phyloP scores from a whole-genome alignment of 2,888 invertebrate genomes.

The Agonopterix alstromeriana region DNA sequence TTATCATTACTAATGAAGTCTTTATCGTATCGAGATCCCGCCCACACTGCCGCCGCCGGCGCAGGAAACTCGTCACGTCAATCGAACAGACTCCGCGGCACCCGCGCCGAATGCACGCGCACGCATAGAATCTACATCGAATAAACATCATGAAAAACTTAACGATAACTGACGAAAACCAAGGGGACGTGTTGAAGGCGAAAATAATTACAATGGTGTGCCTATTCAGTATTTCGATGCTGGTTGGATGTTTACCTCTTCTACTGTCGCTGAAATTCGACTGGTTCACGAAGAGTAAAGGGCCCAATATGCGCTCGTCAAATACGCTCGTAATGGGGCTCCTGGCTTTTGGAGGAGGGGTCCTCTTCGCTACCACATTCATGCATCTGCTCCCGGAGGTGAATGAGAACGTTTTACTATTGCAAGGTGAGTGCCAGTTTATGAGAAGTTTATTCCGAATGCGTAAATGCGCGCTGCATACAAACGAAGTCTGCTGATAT shows the following conservation, averaged over 20 bases:
- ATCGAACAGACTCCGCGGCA: conserved; percentile 16
- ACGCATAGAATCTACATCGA: neutral
- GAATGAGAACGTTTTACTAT: conserved; percentile 78
- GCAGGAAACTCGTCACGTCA: conserved; percentile 50
- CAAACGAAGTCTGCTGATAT: too few relatives aligned
- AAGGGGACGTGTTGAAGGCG: conserved; percentile 75
- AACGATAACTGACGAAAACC: conserved; percentile 9
- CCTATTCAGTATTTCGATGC: conserved; percentile 84
- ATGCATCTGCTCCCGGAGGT: conserved; percentile 90
- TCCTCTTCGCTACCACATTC: conserved; percentile 88
- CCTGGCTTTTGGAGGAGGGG: conserved; percentile 88
- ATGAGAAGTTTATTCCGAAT: too few relatives aligned
- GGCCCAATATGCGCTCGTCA: conserved; percentile 63
- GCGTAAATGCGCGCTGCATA: too few relatives aligned
- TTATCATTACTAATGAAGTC: conserved; percentile 59
- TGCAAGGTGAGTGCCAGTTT: conserved; percentile 64
- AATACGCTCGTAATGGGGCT: conserved; percentile 77
- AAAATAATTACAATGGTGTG: conserved; percentile 88
- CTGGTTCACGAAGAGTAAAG: conserved; percentile 70
- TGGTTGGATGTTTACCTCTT: conserved; percentile 86
- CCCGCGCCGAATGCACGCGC: conserved; percentile 7
- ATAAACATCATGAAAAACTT: neutral
- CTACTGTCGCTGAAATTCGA: conserved; percentile 81
- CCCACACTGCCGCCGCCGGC: conserved; percentile 44
- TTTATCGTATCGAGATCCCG: conserved; percentile 66